These are phyloP conservation scores for Drymonia ruficornis DNA, from an alignment of 2,888 invertebrate genomes.

Conservation along the genomic window DNA sequence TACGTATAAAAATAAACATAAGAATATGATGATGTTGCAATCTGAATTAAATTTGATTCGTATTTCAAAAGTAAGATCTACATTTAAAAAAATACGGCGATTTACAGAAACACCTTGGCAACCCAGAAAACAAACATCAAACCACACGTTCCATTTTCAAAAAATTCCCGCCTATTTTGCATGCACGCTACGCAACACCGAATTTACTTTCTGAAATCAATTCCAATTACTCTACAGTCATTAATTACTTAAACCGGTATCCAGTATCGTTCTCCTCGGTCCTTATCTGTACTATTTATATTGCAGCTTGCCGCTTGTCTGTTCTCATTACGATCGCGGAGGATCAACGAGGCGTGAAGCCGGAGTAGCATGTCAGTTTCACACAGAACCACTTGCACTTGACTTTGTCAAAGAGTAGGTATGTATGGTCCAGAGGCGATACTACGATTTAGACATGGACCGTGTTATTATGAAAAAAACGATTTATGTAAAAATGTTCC, in stretches of 20 bases:
- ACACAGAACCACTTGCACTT: conserved; percentile 25
- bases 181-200: not conserved
- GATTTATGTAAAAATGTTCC: no score
- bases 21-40: no score
- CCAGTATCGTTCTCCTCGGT: not conserved
- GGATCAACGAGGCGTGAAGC: conserved; percentile 25
- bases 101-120: not conserved
- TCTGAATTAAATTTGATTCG: no score
- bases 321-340: conserved; percentile 24
- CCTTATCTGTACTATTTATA: conserved; percentile 13
- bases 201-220: not conserved
- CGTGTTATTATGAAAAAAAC: no score
- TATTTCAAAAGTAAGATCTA: no score
- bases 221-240: conserved; percentile 3
- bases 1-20: no score
- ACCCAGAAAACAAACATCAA: not conserved
- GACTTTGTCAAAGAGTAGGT: not conserved
- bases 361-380: conserved; percentile 25
- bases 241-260: conserved; percentile 3
- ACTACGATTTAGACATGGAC: no score
- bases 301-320: conserved; percentile 12
- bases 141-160: not conserved
- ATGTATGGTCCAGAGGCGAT: not conserved
- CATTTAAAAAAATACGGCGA: not conserved
- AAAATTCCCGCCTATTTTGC: not conserved